A percentile compares a stretch with the other conserved stretches of the same genome.
Conservation (phyloP, 64 coral and sea anemone species). For the Pachyseris speciosa region DNA sequence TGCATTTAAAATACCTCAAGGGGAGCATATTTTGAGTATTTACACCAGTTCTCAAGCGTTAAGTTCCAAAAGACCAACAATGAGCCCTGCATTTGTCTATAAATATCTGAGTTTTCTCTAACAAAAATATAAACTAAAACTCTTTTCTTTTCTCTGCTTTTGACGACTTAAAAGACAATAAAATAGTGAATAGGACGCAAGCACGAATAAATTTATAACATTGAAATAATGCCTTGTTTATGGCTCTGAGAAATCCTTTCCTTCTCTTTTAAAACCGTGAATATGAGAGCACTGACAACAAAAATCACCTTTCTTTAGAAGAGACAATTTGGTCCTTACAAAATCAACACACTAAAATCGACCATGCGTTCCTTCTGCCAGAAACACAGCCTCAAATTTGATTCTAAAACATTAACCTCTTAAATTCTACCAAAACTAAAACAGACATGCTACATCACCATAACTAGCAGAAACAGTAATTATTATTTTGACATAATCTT, state of each 20-base stretch:
- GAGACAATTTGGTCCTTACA: background rate
- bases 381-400: background rate
- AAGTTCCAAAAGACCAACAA: slow-evolving; percentile 40
- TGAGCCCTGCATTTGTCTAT: slow-evolving; percentile 51
- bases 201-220: slow-evolving; percentile 53
- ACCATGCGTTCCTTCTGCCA: background rate
- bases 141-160: slow-evolving; percentile 18
- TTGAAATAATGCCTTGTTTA: slow-evolving; percentile 27
- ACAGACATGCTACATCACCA: background rate
- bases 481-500: background rate
- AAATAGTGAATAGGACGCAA: slow-evolving; percentile 53
- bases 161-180: slow-evolving; percentile 57
- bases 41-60: slow-evolving; percentile 38
- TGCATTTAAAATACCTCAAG: slow-evolving; percentile 32
- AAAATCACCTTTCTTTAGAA: background rate
- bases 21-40: slow-evolving; percentile 25
- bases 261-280: slow-evolving; percentile 30
- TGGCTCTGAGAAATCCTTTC: slow-evolving; percentile 14
- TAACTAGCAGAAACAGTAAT: background rate
- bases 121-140: slow-evolving; percentile 66
- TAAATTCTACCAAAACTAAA: background rate
- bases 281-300: background rate
- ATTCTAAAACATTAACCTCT: background rate
- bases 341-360: background rate
- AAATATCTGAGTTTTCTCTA: slow-evolving; percentile 64